Base-by-base conservation (phyloP, 2,113 vertebrate species). In the Neogobius melanostomus region DNA sequence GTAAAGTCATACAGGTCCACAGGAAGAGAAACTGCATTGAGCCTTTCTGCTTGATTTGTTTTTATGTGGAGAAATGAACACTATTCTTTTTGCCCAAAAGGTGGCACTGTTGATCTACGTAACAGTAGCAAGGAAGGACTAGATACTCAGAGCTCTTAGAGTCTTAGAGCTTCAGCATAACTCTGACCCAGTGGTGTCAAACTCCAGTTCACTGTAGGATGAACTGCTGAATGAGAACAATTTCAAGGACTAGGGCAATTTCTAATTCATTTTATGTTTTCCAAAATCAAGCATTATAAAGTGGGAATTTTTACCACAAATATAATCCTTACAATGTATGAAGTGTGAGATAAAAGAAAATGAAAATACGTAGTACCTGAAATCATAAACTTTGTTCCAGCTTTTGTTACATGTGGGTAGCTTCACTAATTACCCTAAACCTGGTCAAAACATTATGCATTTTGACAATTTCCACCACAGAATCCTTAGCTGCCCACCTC, bases 21-120 rank as follows among this genome's bases (percentile, higher is more conserved):
- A 68, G 17, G 49, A 0, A 50, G 49, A 14, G 49, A 2, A 1
- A 50, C 15, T 15, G 36, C 44, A 56, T 14, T 12, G 17, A 81
- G 63, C 7, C 45, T 71, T 80, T 68, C 17, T 50, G 59, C 14
- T 42, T 36, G 56, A 21, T 69, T 64, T 64, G 16, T 7, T 44
- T 21, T 70, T 10, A n/a, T 11, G 4, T 21, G 45, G 28, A 62
- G 62, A 44, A 75, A 11, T 68, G 17, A 64, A 14, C 52, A 56
- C 1, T 80, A 28, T 5, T 16, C 46, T 21, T 52, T 82, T 72
- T 59, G 5, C 57, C 81, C 85, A 83, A 50, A 48, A 48, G 86
- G 73, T 82, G 86, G 82, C 81, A 68, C 62, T 86, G 10, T 85
- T 86, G 77, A 62, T 70, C 72, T 85, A 52, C 74, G 43, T 44